Evolutionary conservation across 2,888 invertebrate genomes (phyloP).

Genomic region (Drosophila setosimentum): DNA sequence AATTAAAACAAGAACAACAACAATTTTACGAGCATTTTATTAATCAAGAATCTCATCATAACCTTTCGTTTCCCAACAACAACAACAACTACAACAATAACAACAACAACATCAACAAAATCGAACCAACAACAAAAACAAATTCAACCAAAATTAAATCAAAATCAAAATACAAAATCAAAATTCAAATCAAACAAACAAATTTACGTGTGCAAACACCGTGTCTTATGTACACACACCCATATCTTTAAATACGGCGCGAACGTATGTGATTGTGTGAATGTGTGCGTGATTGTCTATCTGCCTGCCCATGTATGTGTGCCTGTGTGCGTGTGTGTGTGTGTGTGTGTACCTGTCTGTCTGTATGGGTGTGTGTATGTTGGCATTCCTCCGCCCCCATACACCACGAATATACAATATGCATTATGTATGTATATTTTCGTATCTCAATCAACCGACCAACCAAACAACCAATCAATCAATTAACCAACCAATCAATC

Average conservation of each 20-base stretch:
- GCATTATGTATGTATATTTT: conserved; percentile 36
- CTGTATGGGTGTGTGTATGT: conserved; percentile 61
- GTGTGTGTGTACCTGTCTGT: conserved; percentile 10
- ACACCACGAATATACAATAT: conserved; percentile 44
- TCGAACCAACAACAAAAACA: conserved; percentile 59
- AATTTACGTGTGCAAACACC: conserved; percentile 33
- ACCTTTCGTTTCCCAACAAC: conserved; percentile 75
- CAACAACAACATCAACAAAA: conserved; percentile 33
- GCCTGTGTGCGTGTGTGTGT: not conserved
- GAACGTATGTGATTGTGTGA: conserved; percentile 18
- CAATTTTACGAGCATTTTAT: conserved; percentile 69
- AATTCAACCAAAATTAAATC: conserved; percentile 44
- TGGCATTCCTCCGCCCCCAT: conserved; percentile 38
- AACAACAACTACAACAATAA: conserved; percentile 47
- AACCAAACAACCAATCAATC: conserved; percentile 40
- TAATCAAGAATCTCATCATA: conserved; percentile 77
- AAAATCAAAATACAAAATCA: conserved; percentile 44
- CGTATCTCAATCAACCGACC: conserved; percentile 50
- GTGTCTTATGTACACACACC: conserved; percentile 62
- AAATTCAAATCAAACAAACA: conserved; percentile 40
- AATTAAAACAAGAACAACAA: conserved; percentile 31
- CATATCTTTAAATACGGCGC: conserved; percentile 24
- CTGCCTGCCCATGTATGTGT: conserved; percentile 2
- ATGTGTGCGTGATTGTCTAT: not conserved
- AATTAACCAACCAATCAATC: conserved; percentile 43